Conservation (phyloP, 2,888 invertebrate genomes). For the Temnothorax ravouxi region DNA sequence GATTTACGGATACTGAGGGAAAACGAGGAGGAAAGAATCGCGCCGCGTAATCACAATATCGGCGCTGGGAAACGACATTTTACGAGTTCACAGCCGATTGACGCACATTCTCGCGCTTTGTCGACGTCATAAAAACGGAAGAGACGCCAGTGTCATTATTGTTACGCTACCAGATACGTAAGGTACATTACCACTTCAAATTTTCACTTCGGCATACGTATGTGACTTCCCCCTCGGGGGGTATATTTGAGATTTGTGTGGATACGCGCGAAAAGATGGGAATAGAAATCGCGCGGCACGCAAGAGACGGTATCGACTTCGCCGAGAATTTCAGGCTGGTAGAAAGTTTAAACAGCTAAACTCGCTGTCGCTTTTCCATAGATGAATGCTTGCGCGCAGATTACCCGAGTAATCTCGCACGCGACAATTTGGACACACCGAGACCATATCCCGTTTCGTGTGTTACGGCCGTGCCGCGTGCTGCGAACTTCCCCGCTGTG, state of each 20-base stretch:
- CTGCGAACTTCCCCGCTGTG: conserved; percentile 22
- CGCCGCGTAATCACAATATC: conserved; percentile 64
- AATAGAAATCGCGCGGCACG: conserved; percentile 14
- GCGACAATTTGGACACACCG: conserved; percentile 42
- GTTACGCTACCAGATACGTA: conserved; percentile 56
- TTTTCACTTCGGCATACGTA: conserved; percentile 16
- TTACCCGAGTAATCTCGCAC: conserved; percentile 45
- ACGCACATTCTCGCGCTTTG: conserved; percentile 35
- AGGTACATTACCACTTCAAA: conserved; percentile 2
- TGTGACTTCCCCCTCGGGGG: background rate
- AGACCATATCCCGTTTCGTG: conserved; percentile 22
- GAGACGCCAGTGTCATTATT: conserved; percentile 58
- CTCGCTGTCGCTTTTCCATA: conserved; percentile 12
- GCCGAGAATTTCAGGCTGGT: background rate
- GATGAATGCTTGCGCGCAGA: conserved; percentile 15
- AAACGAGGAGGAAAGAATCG: conserved; percentile 20
- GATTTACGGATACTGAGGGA: conserved; percentile 58
- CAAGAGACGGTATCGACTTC: background rate
- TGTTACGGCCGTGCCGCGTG: background rate
- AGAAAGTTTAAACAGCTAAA: conserved; percentile 24
- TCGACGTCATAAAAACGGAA: conserved; percentile 58
- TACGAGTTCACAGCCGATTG: conserved; percentile 63
- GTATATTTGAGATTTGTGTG: background rate
- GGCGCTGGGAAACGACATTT: conserved; percentile 53
- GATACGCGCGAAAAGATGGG: background rate